Evolutionary conservation across 2,797 vertebrate species (phyloP), one percentile per base, ranked within the genome.

Genomic region (Tragelaphus oryx): DNA sequence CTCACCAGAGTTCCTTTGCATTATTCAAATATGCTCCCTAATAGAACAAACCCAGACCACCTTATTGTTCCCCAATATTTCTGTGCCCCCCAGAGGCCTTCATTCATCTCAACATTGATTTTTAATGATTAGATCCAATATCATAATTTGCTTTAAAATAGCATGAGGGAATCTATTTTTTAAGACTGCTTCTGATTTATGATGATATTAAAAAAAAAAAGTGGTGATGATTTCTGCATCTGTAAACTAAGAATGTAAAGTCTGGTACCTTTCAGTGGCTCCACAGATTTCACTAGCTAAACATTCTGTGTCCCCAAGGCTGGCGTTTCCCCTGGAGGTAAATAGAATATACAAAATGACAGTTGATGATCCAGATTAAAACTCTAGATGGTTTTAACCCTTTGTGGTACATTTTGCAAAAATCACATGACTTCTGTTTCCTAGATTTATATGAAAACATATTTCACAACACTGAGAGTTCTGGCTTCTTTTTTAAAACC

Each of bases 111-210:
- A 94, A 55, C 44, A 81, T 28, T 33, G 37, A 92, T 54, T 55
- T 95, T 93, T 87, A 87, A 91, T 76, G 44, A 52, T 57, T 55
- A 11, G 18, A 68, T 52, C 6, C 2, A 55, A 80, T 60, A 62
- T 81, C 54, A 87, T 78, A 89, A 74, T 62, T 93, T 24, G 60
- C 48, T 60, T 96, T 87, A 80, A 95, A 78, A 89, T 52, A 89
- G 33, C 41, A 96, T 80, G 57, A 91, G 22, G 41, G 26, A 4
- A 93, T 52, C 71, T 41, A 48, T 82, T 90, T 91, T 87, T 62
- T 54, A 57, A 84, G 60, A n/a, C 16, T 54, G 12, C 28, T 86
- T 74, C 13, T 87, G 55, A 97, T 28, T 80, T 74, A 81, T 37
- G 30, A 52, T 26, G 33, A 55, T 33, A 20, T 20, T 62, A 28